These are phyloP conservation scores for Pipistrellus pipistrellus DNA, from an alignment of 2,797 vertebrate species.

Conservation along the genomic window DNA sequence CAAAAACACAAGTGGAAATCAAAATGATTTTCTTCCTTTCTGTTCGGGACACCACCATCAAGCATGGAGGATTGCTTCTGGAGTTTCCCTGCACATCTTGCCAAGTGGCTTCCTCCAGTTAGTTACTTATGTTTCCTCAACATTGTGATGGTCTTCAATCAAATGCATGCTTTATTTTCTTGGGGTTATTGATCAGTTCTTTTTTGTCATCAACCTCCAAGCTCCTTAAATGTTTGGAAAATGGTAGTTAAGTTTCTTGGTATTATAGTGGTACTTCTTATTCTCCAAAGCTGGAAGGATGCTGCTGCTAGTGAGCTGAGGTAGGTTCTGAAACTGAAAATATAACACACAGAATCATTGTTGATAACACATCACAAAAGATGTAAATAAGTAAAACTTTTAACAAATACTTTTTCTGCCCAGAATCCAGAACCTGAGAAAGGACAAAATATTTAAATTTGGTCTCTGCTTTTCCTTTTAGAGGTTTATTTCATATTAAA, in stretches of 20 bases:
- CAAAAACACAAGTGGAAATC: slow-evolving; percentile 11
- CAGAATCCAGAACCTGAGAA: background rate
- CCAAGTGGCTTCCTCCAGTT: slow-evolving; percentile 5
- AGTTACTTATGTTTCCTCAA: slow-evolving; percentile 52
- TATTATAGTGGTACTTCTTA: slow-evolving; percentile 93
- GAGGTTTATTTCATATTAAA: slow-evolving; percentile 43
- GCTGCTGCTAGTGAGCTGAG: slow-evolving; percentile 93
- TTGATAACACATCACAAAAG: slow-evolving; percentile 5
- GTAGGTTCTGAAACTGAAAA: slow-evolving; percentile 91
- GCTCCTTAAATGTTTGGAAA: slow-evolving; percentile 94
- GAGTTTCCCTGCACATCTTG: background rate
- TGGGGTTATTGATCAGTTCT: background rate
- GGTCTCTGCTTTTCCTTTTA: slow-evolving; percentile 50
- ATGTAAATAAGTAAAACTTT: background rate
- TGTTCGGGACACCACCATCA: background rate
- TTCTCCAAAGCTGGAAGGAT: slow-evolving; percentile 94
- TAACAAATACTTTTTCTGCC: slow-evolving; percentile 12
- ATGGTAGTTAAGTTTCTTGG: slow-evolving; percentile 93
- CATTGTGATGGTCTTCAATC: background rate
- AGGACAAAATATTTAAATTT: slow-evolving; percentile 39
- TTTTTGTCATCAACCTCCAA: background rate
- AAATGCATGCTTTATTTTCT: background rate
- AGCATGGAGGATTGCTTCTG: background rate
- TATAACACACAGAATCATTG: slow-evolving; percentile 23
- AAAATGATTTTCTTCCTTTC: slow-evolving; percentile 25